phyloP scores from a whole-genome alignment of 2,797 vertebrate species.

The Danio kyathit region DNA sequence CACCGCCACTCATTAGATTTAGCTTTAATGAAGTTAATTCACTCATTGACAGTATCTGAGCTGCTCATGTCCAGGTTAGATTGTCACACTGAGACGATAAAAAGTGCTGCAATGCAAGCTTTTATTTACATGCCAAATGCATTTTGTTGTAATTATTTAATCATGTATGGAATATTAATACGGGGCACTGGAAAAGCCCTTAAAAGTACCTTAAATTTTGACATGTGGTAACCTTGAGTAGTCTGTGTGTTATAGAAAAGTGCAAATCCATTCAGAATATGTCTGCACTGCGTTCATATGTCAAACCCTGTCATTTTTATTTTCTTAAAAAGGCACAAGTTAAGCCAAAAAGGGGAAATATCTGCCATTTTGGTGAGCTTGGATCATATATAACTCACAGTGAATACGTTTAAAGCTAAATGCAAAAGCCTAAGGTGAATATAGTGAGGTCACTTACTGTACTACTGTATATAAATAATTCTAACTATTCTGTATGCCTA shows the following conservation, averaged over 20 bases:
- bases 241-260: conserved; percentile 56
- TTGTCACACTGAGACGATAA: conserved; percentile 38
- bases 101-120: conserved; percentile 43
- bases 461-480: conserved; percentile 9
- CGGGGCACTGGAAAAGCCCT: conserved; percentile 44
- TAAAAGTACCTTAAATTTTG: conserved; percentile 8
- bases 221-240: conserved; percentile 27
- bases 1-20: neutral
- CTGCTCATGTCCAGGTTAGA: conserved; percentile 19
- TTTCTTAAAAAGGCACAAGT: conserved; percentile 78
- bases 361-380: conserved; percentile 46
- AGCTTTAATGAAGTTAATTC: neutral
- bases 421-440: conserved; percentile 23
- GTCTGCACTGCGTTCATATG: conserved; percentile 65
- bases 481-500: conserved; percentile 28
- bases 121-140: conserved; percentile 35
- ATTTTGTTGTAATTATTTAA: conserved; percentile 16
- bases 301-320: conserved; percentile 75
- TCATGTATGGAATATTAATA: conserved; percentile 21
- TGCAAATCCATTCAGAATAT: conserved; percentile 62
- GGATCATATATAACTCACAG: conserved; percentile 48
- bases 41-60: neutral
- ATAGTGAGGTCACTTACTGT: conserved; percentile 18
- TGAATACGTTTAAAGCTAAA: conserved; percentile 48
- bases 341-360: conserved; percentile 71